Evolutionary conservation across 2,113 vertebrate species (phyloP), one percentile per base, ranked within the genome.

Genomic region (Takifugu bimaculatus): DNA sequence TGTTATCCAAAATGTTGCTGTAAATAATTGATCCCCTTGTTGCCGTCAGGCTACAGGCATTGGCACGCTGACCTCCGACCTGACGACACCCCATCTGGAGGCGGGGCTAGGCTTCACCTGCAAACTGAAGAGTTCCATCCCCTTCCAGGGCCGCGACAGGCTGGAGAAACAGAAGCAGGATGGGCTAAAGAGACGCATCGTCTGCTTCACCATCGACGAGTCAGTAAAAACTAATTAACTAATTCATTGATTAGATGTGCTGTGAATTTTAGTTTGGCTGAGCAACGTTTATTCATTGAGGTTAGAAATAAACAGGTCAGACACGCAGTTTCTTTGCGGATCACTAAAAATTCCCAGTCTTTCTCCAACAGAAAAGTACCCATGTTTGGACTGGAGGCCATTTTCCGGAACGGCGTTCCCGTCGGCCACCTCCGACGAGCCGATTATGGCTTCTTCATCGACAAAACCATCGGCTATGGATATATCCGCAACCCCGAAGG

Each of bases 51-150:
- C 2, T 98, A 98, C 81, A 89, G 96, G 61, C 97, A 98, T 57
- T 98, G 96, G 96, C 96, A 99, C 0, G 93, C 93, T 0, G 97
- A 98, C 87, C 93, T 99, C 15, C 93, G 96, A 1, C 70, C 93
- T 0, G 94, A 98, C 0, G 95, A 98, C 80, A 95, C 93, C 0
- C 97, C 97, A 0, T n/a, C 80, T 98, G 11, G 96, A 98, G 70
- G 93, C 97, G 0, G 95, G 96, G 14, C 67, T 99, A 44, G 94
- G 90, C 26, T 99, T 99, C 79, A 96, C 96, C 52, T 98, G 97
- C 85, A 99, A 98, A 58, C 84, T 99, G 61, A 98, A 92, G 75
- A 91, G 92, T 0, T 28, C 75, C 0, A 81, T 89, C 63, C 92
- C 93, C 1, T 99, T 99, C 83, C 91, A 94, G 74, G 97, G 97